Evolutionary conservation across 2,888 invertebrate genomes (phyloP), one percentile per base, ranked within the genome.

Genomic region (Amblyteles armatorius): DNA sequence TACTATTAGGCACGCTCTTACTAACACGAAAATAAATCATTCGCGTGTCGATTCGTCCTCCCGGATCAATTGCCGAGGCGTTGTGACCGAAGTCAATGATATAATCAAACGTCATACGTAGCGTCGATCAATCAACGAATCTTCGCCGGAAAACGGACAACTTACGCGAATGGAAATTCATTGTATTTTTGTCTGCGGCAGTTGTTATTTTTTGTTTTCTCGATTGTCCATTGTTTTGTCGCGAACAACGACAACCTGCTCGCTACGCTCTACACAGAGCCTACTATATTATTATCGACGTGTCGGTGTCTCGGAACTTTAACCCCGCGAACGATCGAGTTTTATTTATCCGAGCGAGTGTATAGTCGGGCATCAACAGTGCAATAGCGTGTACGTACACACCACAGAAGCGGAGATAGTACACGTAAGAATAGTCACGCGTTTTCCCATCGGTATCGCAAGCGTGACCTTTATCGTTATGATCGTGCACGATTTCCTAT

Each of bases 321-420:
- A 57, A 82, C 77, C 72, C 55, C 55, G 11, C 72, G 55, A n/a
- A 19, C 55, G 57, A 72, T 52, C 73, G 65, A 67, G 48, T 9
- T 73, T 79, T 73, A 44, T 48, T 68, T 63, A 65, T 67, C 71
- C 26, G 67, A 19, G 0, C 13, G 7, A 52, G 19, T 29, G 55
- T 65, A 13, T 11, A 26, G 19, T 40, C 50, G n/a, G 13, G 22
- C 16, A 26, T 55, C 40, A 11, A 40, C 52, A 29, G 33, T 36
- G 26, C 22, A 52, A 33, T 29, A 50, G 50, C 63, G 33, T 60
- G 29, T 68, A 44, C 2, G 57, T 19, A 22, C 33, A 68, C 36
- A 78, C 48, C 40, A 29, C n/a, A 57, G 52, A 67, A 63, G 11
- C n/a, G n/a, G 13, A 44, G n/a, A 68, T n/a, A 26, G 29, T 13